Percentiles rank a stretch among this genome's conserved stretches.
These are phyloP conservation scores for Mactromeris polynyma DNA, from an alignment of 2,888 invertebrate species.

Conservation along the genomic window DNA sequence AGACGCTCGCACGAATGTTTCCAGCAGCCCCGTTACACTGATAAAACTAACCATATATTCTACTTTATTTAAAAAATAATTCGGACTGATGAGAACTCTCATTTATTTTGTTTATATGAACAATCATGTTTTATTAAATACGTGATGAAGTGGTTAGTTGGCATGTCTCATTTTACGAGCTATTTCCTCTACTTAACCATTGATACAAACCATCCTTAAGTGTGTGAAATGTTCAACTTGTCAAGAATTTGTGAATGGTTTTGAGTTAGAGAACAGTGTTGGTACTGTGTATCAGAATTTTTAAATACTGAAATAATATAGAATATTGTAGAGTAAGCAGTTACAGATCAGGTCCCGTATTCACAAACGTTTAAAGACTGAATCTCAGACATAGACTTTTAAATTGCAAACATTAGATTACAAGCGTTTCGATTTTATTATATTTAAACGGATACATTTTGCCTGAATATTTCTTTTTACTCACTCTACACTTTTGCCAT, in stretches of 20 bases:
- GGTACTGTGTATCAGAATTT: too few relatives aligned
- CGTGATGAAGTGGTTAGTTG: background rate
- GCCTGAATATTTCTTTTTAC: too few relatives aligned
- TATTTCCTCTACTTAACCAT: constrained; percentile 36
- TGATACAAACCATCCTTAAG: background rate
- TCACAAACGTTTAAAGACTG: too few relatives aligned
- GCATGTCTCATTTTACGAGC: constrained; percentile 30
- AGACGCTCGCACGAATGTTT: background rate
- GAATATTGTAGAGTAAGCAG: too few relatives aligned
- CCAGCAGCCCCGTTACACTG: background rate
- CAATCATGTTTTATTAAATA: constrained; percentile 29
- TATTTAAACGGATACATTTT: too few relatives aligned
- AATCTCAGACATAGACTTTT: too few relatives aligned
- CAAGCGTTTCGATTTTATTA: too few relatives aligned
- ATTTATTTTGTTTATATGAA: constrained; percentile 3
- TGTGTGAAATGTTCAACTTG: background rate
- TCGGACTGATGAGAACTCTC: background rate
- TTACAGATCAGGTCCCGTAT: too few relatives aligned
- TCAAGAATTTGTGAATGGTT: background rate
- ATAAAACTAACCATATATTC: background rate
- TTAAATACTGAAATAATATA: too few relatives aligned
- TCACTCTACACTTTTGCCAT: too few relatives aligned
- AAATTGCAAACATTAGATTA: too few relatives aligned
- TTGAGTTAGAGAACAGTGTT: background rate
- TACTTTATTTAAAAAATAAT: background rate